Base-by-base conservation (phyloP, 2,888 invertebrate species). In the Melitaea athalia region DNA sequence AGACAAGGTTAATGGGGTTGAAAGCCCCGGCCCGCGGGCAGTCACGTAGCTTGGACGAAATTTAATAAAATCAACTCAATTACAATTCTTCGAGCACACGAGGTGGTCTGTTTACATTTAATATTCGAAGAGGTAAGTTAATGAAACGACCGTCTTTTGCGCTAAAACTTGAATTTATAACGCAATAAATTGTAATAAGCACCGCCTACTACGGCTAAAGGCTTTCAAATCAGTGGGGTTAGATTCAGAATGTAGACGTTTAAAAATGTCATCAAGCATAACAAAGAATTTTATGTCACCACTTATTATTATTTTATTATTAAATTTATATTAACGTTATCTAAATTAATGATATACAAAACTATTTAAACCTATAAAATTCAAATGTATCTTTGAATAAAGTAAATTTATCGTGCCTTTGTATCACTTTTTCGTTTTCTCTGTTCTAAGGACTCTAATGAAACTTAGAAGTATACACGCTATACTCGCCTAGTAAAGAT, bases 1-100 rank as follows among this genome's bases (percentile, higher is more conserved):
- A 84, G 89, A 88, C 90, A 89, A 89, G 89, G 89, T 91, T 91
- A 91, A 91, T 91, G 90, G 91, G 87, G 86, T 86, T 85, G 86
- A 85, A 88, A 85, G 85, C 85, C 52, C 81, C 68, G 74, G 83
- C 83, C 85, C 83, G 82, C 83, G 81, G 81, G 85, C 85, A 84
- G 88, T 88, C 90, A 89, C 91, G 91, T 88, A 87, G 84, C 68
- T 64, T 70, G 68, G 74, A 72, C 72, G 67, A 85, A 87, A 88
- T 88, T 88, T 87, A 88, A 89, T 89, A 88, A 89, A 88, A 86
- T 85, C 79, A 79, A 81, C 83, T 88, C 81, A 83, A 87, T 85
- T 85, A 84, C 82, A 78, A 83, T 82, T 81, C 81, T 82, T 84
- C 77, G 74, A 72, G 67, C 52, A 63, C 70, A 74, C 67, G 47